These are phyloP conservation scores for Trimorus sp. DNA, from an alignment of 2,888 invertebrate species.

Conservation along the genomic window DNA sequence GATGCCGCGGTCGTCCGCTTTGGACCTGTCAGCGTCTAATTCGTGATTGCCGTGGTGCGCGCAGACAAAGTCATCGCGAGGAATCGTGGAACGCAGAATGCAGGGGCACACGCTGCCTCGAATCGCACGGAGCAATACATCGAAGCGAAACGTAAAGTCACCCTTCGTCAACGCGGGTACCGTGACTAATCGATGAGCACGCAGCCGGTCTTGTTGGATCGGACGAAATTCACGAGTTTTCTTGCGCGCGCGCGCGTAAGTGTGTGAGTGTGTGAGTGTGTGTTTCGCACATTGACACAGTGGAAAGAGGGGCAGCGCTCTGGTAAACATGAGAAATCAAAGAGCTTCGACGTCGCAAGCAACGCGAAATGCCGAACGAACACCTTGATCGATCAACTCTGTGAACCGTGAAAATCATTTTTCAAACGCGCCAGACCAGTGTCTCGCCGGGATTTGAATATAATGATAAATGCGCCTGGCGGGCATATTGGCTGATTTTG, in stretches of 20 bases:
- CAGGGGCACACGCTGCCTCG: conserved; percentile 64
- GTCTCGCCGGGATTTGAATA: too few species aligned
- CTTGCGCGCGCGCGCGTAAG: conserved; percentile 25
- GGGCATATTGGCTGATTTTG: too few species aligned
- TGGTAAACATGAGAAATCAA: conserved; percentile 53
- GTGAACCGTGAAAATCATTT: conserved; percentile 49
- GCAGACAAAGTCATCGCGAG: conserved; percentile 65
- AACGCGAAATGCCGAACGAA: conserved; percentile 45
- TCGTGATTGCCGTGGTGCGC: conserved; percentile 68
- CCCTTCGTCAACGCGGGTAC: conserved; percentile 78
- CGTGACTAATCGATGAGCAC: conserved; percentile 80
- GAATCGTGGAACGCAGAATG: conserved; percentile 59
- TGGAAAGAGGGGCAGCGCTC: conserved; percentile 9
- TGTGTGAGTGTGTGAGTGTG: too few species aligned
- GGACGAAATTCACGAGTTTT: conserved; percentile 71
- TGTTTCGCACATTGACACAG: too few species aligned
- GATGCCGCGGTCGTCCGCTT: conserved; percentile 62
- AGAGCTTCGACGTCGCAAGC: conserved; percentile 37
- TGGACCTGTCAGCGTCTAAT: conserved; percentile 66
- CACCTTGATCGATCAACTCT: conserved; percentile 50
- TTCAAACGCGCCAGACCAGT: conserved; percentile 15
- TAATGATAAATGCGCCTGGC: too few species aligned
- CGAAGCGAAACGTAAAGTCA: conserved; percentile 74
- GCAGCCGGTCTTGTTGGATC: conserved; percentile 76
- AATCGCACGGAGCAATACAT: conserved; percentile 70